Evolutionary conservation across 2,888 invertebrate species (phyloP).

Genomic region (Leucophora obtusa): DNA sequence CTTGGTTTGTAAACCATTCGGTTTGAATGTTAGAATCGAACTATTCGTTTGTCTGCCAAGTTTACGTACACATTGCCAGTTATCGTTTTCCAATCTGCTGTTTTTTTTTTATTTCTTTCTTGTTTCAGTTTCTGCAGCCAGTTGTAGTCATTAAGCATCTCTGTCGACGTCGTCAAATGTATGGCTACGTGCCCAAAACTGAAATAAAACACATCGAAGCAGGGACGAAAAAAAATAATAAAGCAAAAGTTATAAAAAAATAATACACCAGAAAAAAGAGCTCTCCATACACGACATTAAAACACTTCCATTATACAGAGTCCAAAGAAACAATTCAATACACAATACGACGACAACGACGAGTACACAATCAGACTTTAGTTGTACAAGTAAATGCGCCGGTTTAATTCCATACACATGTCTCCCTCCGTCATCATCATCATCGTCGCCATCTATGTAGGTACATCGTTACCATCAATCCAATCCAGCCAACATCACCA

Average conservation of each 20-base stretch:
- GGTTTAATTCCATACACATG: constrained; percentile 19
- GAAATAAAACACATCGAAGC: constrained; percentile 16
- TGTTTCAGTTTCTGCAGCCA: constrained; percentile 17
- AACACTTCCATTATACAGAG: neutral
- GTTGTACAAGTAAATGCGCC: constrained; percentile 38
- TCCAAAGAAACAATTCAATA: neutral
- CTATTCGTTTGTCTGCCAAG: constrained; percentile 70
- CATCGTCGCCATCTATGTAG: neutral
- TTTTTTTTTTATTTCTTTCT: constrained; percentile 40
- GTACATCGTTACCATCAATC: neutral
- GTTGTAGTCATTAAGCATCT: constrained; percentile 3
- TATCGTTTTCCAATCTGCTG: constrained; percentile 55
- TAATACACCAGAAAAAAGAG: neutral
- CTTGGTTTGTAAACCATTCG: constrained; percentile 74
- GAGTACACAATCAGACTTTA: constrained; percentile 17
- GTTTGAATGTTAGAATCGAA: constrained; percentile 78
- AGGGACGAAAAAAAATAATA: neutral
- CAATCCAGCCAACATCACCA: constrained; percentile 1
- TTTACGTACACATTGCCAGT: constrained; percentile 56
- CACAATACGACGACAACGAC: neutral
- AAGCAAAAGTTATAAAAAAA: neutral
- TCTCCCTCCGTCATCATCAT: neutral
- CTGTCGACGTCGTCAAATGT: constrained; percentile 21
- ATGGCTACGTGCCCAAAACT: constrained; percentile 18
- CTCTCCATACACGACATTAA: neutral